A percentile compares a stretch with the other conserved stretches of the same genome.
These are phyloP conservation scores for Capreolus pygargus DNA, from an alignment of 2,113 vertebrate species.

Conservation along the genomic window DNA sequence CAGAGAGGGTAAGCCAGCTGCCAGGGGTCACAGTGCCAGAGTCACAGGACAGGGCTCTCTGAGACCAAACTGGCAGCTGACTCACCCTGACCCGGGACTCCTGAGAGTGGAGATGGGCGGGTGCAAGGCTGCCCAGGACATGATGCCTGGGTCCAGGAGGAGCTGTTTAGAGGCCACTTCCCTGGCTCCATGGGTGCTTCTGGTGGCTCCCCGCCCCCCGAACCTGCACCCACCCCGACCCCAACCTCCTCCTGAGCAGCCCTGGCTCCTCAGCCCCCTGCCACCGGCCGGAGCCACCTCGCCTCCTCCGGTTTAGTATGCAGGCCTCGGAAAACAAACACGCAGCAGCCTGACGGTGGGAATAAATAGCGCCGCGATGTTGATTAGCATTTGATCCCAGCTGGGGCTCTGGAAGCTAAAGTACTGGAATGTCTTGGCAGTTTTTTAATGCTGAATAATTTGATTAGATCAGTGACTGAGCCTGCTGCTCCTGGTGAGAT, in stretches of 20 bases:
- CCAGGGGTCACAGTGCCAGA: not conserved
- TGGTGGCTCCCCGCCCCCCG: fast-evolving
- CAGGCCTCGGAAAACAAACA: conserved; percentile 84
- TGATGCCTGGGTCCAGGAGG: not conserved
- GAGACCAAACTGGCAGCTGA: not conserved
- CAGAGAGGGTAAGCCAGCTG: not conserved
- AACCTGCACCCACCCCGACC: not conserved
- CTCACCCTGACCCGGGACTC: not conserved
- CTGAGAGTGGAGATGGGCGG: not conserved
- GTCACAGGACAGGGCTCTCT: not conserved
- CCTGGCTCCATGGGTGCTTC: fast-evolving
- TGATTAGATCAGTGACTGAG: conserved; percentile 85
- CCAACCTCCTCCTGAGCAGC: not conserved
- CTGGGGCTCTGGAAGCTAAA: conserved; percentile 82
- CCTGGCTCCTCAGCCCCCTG: conserved; percentile 53
- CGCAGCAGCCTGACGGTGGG: conserved; percentile 82
- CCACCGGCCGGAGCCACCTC: conserved; percentile 60
- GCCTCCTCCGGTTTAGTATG: conserved; percentile 76
- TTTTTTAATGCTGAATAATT: conserved; percentile 88
- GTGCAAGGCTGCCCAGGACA: not conserved
- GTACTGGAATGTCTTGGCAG: conserved; percentile 84
- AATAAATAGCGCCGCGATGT: conserved; percentile 82
- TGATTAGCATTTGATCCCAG: conserved; percentile 88
- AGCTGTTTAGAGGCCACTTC: fast-evolving
- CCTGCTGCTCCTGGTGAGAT: conserved; percentile 83